Evolutionary conservation across 1,140 invertebrate genomes (phyloP), one percentile per base, ranked within the genome.

Genomic region (Drosophila ogumai): DNA sequence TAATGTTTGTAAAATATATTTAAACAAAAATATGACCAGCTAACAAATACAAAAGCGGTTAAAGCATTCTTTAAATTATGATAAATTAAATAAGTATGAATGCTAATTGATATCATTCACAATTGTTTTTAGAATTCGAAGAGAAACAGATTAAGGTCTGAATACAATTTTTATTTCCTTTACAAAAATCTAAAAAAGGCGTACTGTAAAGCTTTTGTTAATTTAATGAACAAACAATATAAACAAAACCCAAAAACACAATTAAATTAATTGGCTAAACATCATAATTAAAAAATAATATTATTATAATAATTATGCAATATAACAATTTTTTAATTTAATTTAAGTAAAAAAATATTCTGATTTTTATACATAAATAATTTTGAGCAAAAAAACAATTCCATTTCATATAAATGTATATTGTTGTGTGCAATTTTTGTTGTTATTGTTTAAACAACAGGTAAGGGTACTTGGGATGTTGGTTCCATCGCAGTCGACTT

Each of bases 401-500:
- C 2, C 17, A 19, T 15, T 54, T 10, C 0, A 55, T 22, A 25
- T 22, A 5, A 54, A 25, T 15, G 8, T 28, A 10, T 50, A 60
- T 28, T 17, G 17, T 58, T 17, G n/a, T 25, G 34, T 25, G 54
- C 34, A 40, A 25, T 40, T 38, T 25, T 19, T 9, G 7, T 13
- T 54, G 32, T 22, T 38, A 3, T 3, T 38, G 5, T 55, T 28
- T 44, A n/a, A 44, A 38, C 13, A 49, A 49, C 7, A 28, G 19
- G 38, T 31, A 49, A 72, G 65, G 52, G 52, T 72, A 72, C 68
- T 32, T 13, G 34, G 25, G 54, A 28, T 36, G 32, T 47, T 15
- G 15, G 22, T 15, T 44, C 43, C 43, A 25, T 49, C 17, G 36
- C n/a, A 25, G 50, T 12, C 43, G 57, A 44, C 66, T 58, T 71